Evolutionary conservation across 2,113 vertebrate species (phyloP), one percentile per base, ranked within the genome.

Genomic region (Uria lomvia): DNA sequence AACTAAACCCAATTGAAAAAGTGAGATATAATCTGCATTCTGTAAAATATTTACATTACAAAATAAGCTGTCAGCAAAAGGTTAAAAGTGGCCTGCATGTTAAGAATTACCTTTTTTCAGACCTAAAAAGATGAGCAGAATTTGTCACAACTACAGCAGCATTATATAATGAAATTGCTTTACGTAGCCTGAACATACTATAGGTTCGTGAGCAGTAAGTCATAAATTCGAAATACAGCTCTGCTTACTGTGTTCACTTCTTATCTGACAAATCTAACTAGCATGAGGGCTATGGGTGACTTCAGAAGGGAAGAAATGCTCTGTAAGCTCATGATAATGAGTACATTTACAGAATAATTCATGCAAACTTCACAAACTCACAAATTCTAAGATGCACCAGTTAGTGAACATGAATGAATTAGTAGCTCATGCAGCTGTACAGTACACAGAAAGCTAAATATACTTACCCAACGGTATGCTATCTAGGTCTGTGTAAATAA

Each of bases 401-500:
- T 98, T 98, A 98, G 98, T 98, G 97, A 97, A 98, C 84, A 95
- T 92, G 96, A 96, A 98, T 94, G 93, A 97, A 98, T 98, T 98
- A 98, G 98, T 98, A 98, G 97, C 73, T 97, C 96, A 98, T 98
- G 98, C 98, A 98, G 95, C 98, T 97, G 97, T 97, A 98, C 90
- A 96, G 94, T 97, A 98, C 97, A 98, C 95, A 98, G 97, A 97
- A 98, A 98, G 98, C 98, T 97, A 98, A 93, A 97, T 55, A 98
- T 98, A 99, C 99, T 99, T 98, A 99, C 99, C 99, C 94, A 98
- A 68, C 6, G 98, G 98, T 97, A 99, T 96, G 99, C 98, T 99
- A 99, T 99, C 99, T 99, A 99, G 99, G 98, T 99, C 99, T 99
- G 99, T 97, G 97, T 98, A 98, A 99, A 98, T 98, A 99, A 98